Conservation (phyloP, 2,797 vertebrate genomes). For the Pseudocheirus occidentalis region DNA sequence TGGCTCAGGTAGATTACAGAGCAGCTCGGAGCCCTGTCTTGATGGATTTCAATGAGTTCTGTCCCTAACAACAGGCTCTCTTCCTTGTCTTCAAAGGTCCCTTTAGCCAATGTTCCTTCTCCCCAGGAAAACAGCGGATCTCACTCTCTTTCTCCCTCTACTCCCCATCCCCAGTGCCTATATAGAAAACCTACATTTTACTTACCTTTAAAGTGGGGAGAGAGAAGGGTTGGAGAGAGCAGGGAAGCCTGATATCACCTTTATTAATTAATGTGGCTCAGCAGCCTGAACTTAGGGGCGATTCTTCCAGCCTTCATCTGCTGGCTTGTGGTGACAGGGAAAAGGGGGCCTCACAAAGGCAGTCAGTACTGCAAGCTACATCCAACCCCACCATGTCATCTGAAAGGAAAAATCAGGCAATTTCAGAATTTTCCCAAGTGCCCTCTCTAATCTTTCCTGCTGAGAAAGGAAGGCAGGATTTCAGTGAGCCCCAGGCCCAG, state of each 20-base stretch:
- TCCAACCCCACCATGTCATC: neutral
- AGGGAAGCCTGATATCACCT: neutral
- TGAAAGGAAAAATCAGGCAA: neutral
- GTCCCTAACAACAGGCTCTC: neutral
- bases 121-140: neutral
- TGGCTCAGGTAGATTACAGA: too few species aligned
- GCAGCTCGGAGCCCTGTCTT: neutral
- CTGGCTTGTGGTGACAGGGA: neutral
- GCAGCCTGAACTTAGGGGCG: neutral
- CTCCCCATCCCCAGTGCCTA: neutral
- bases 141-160: neutral
- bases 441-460: too few species aligned
- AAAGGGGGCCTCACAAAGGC: neutral
- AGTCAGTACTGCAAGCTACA: neutral
- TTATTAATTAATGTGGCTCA: neutral
- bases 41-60: neutral
- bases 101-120: neutral
- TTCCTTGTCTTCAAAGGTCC: neutral
- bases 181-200: neutral
- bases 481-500: fast-evolving
- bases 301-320: neutral
- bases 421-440: neutral
- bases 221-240: neutral
- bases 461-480: fast-evolving
- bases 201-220: neutral